Evolutionary conservation across 2,888 invertebrate species (phyloP), one percentile per base, ranked within the genome.

Genomic region (Nomada ruficornis): DNA sequence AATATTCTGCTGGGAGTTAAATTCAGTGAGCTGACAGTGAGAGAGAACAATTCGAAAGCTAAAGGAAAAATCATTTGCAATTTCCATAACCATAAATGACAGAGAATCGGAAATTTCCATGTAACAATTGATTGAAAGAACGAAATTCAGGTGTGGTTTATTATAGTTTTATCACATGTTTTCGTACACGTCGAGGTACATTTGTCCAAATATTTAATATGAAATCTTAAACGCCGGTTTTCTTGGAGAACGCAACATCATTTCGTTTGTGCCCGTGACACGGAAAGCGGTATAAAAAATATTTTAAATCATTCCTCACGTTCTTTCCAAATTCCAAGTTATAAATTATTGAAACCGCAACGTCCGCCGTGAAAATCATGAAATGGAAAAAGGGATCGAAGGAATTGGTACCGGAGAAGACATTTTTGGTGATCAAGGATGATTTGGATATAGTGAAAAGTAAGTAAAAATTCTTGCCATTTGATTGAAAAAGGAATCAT

Each of bases 371-470:
- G 23, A 63, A 80, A 69, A 84, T 68, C 76, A 93, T 93, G 92
- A 91, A 91, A 90, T 93, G 92, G 92, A 91, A 89, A 75, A 87
- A 82, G 64, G 80, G 86, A 36, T 72, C 90, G 44, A 75, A 85
- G 47, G 91, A 91, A 52, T 88, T 91, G 80, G 70, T 92, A n/a
- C 89, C 92, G 9, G 91, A 93, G 73, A 93, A 92, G 80, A 93
- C 92, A 0, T 93, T 92, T 73, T 78, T 93, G 10, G 89, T 93
- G 29, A 89, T 92, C 64, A 92, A 90, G 68, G 85, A 89, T 68
- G 85, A 90, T n/a, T 62, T 87, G 70, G 68, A 74, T n/a, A 69
- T 69, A 7, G 44, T 81, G 57, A 62, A 82, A 80, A 82, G 88
- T 83, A 84, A 83, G 77, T 84, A 54, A 54, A 5, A 11, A 47